These are phyloP conservation scores for Lepidocolaptes lacrymiger DNA, from an alignment of 2,797 vertebrate genomes.

Conservation along the genomic window DNA sequence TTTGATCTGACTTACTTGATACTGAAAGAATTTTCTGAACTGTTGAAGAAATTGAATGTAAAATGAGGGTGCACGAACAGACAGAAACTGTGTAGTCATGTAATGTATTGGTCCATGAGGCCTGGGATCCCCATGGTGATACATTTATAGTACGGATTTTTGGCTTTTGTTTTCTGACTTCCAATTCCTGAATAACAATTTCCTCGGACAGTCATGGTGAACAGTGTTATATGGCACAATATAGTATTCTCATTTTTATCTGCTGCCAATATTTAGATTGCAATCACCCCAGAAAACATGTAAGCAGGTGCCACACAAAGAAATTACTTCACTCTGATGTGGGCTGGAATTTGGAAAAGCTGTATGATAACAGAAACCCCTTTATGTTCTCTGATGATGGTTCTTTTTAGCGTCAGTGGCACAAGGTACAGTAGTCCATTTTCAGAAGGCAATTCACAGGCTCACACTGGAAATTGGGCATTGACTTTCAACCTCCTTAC, in stretches of 20 bases:
- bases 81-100: background rate
- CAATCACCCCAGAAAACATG: background rate
- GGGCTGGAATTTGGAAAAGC: slow-evolving; percentile 20
- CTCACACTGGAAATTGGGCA: background rate
- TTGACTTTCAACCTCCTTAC: background rate
- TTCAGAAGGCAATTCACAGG: background rate
- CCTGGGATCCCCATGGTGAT: background rate
- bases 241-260: background rate
- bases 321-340: background rate
- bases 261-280: background rate
- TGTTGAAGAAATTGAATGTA: background rate
- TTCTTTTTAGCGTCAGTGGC: background rate
- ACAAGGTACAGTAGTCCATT: background rate
- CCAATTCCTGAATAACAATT: background rate
- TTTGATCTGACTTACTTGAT: slow-evolving; percentile 32
- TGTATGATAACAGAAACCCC: background rate
- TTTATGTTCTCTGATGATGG: background rate
- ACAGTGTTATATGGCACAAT: background rate
- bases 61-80: background rate
- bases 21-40: slow-evolving; percentile 23
- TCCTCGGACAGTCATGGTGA: background rate
- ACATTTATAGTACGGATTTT: background rate
- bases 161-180: background rate
- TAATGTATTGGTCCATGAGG: background rate
- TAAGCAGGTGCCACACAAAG: background rate